Evolutionary conservation across 1,140 invertebrate genomes (phyloP).

Genomic region (Pseudomyrmex gracilis): DNA sequence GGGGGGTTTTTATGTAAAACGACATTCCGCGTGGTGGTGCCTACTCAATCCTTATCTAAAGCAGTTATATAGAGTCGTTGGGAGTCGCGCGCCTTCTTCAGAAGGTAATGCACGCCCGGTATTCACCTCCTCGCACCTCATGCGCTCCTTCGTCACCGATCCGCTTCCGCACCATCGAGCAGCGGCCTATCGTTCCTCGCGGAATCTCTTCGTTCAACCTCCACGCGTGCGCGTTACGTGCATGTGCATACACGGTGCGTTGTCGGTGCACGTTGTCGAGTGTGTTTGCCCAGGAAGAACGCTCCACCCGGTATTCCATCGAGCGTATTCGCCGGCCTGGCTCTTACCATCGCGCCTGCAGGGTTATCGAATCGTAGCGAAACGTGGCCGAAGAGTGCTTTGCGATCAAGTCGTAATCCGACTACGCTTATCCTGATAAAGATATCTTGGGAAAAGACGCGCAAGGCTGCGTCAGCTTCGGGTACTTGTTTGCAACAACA

Average conservation of each 20-base stretch:
- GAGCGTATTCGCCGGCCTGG: constrained; percentile 14
- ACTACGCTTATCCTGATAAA: constrained; percentile 73
- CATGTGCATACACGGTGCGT: not conserved
- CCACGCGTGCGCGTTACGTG: not conserved
- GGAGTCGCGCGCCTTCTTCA: constrained; percentile 77
- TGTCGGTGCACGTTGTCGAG: constrained; percentile 36
- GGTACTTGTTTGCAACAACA: constrained; percentile 61
- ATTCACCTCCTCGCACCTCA: constrained; percentile 33
- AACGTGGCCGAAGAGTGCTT: constrained; percentile 62
- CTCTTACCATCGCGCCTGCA: constrained; percentile 61
- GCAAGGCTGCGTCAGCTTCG: constrained; percentile 42
- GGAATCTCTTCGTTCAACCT: constrained; percentile 37
- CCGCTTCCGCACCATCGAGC: constrained; percentile 32
- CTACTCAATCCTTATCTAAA: constrained; percentile 81
- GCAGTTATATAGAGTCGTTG: constrained; percentile 79
- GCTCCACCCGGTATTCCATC: constrained; percentile 70
- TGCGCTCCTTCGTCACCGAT: constrained; percentile 21
- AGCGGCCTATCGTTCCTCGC: constrained; percentile 58
- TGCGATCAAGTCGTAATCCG: constrained; percentile 70
- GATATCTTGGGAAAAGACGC: constrained; percentile 72
- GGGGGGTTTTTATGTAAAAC: constrained; percentile 77
- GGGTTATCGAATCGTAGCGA: constrained; percentile 70
- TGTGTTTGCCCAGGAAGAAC: constrained; percentile 67
- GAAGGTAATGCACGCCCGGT: constrained; percentile 76
- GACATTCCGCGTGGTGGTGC: constrained; percentile 76